These are phyloP conservation scores for Brachyhypopomus gauderio DNA, from an alignment of 2,113 vertebrate genomes.

Conservation along the genomic window DNA sequence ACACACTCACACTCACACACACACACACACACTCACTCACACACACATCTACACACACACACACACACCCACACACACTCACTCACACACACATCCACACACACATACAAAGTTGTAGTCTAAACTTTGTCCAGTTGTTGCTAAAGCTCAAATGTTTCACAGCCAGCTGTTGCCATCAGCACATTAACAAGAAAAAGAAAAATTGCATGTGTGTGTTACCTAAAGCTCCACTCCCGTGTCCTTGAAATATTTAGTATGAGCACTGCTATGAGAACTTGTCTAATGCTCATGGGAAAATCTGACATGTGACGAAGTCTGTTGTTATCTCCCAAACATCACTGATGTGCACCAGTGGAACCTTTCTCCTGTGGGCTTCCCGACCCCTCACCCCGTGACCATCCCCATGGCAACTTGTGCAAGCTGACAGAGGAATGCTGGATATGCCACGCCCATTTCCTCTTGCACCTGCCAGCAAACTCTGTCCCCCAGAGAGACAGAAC, in stretches of 20 bases:
- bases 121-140: constrained; percentile 46
- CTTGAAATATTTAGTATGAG: constrained; percentile 1
- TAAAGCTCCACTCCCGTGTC: no score
- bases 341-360: constrained; percentile 78
- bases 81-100: no score
- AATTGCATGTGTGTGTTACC: constrained; percentile 75
- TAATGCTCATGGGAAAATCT: no score
- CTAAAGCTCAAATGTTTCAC: constrained; percentile 18
- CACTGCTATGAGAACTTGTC: background rate
- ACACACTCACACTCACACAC: background rate
- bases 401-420: background rate
- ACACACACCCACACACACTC: no score
- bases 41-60: no score
- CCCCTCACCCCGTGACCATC: background rate
- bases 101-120: constrained; percentile 44
- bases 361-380: constrained; percentile 31
- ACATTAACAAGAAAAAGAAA: constrained; percentile 77
- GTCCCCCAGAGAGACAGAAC: background rate
- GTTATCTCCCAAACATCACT: constrained; percentile 74
- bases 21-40: no score
- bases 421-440: constrained; percentile 5
- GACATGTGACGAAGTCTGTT: no score
- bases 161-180: constrained; percentile 63
- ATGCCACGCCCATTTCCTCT: constrained; percentile 2
- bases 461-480: constrained; percentile 14